phyloP scores from a whole-genome alignment of 2,888 invertebrate species.

The Trisateles emortualis region DNA sequence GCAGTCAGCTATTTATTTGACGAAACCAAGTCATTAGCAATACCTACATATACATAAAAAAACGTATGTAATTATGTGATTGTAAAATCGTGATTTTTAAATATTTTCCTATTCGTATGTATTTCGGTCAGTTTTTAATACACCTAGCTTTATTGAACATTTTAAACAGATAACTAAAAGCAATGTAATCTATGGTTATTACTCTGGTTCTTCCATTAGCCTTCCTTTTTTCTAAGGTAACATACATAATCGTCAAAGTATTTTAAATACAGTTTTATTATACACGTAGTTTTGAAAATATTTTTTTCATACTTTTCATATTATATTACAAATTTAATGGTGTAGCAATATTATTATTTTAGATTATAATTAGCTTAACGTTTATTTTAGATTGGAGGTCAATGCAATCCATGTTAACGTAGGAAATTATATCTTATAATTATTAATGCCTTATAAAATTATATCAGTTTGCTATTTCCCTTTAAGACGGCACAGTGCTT shows the following conservation, averaged over 20 bases:
- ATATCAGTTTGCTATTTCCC: slow-evolving; percentile 51
- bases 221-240: slow-evolving; percentile 6
- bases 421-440: slow-evolving; percentile 5
- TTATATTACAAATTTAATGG: slow-evolving; percentile 33
- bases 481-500: slow-evolving; percentile 55
- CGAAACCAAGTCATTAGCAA: slow-evolving; percentile 48
- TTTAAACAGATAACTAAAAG: too few species aligned
- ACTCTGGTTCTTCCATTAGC: slow-evolving; percentile 13
- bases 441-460: slow-evolving; percentile 2
- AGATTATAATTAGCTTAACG: slow-evolving; percentile 45
- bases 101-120: slow-evolving; percentile 30
- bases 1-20: slow-evolving; percentile 44
- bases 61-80: slow-evolving; percentile 36
- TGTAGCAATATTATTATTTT: slow-evolving; percentile 54
- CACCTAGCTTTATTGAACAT: slow-evolving; percentile 24
- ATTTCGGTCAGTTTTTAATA: slow-evolving; percentile 25
- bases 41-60: slow-evolving; percentile 39
- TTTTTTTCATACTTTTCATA: slow-evolving; percentile 29
- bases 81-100: slow-evolving; percentile 41
- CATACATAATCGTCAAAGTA: slow-evolving; percentile 15
- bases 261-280: slow-evolving; percentile 24
- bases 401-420: slow-evolving; percentile 31
- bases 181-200: background rate
- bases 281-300: slow-evolving; percentile 17
- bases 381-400: slow-evolving; percentile 34